Evolutionary conservation across 2,113 vertebrate species (phyloP).

Genomic region (Lonchura striata): DNA sequence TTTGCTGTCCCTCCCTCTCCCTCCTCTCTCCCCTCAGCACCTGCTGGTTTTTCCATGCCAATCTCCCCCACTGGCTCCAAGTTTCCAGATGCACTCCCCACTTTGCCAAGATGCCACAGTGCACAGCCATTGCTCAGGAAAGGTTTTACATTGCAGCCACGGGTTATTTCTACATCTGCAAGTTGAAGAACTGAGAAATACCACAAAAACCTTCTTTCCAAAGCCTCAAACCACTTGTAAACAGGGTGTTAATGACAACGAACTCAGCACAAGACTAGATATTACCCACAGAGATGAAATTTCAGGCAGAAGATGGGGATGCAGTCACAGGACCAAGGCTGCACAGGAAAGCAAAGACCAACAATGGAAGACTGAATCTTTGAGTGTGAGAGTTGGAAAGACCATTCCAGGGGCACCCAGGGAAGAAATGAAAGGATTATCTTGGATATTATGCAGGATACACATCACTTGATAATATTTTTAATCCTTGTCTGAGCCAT

Average conservation of each 20-base stretch:
- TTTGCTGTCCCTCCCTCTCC: not conserved
- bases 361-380: not conserved
- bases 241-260: not conserved
- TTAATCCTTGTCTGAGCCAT: not conserved
- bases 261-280: not conserved
- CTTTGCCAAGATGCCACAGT: not conserved
- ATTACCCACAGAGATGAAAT: not conserved
- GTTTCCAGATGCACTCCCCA: not conserved
- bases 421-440: not conserved
- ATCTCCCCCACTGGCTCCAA: not conserved
- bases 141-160: not conserved
- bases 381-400: not conserved
- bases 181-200: not conserved
- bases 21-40: not conserved
- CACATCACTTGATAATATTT: not conserved
- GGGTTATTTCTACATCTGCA: not conserved
- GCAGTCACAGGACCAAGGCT: not conserved
- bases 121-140: not conserved
- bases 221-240: not conserved
- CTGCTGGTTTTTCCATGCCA: not conserved
- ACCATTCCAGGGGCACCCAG: not conserved
- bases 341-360: accelerated
- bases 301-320: not conserved
- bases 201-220: not conserved
- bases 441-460: not conserved